Evolutionary conservation across 2,113 vertebrate species (phyloP), one percentile per base, ranked within the genome.

Genomic region (Sinocyclocheilus anophthalmus): DNA sequence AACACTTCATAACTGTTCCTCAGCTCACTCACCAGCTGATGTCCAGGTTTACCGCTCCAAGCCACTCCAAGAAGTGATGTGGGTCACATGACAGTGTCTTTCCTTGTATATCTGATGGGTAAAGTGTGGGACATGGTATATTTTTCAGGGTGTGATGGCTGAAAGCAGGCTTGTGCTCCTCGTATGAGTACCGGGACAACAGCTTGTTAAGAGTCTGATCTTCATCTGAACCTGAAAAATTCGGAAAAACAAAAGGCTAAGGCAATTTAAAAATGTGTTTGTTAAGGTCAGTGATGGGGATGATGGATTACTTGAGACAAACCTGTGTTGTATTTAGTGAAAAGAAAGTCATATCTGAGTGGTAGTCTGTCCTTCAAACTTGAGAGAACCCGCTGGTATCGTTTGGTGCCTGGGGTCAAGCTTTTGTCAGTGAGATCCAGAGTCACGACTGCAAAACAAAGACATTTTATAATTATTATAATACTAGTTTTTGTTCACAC

Each of bases 31-130:
- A 99, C 98, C 96, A 92, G 78, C 79, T 90, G 1, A 95, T 88
- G 1, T 92, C 86, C 12, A 93, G 91, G 48, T 93, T 94, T 86
- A 97, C 92, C 0, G 96, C 96, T 1, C 98, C 98, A 0, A 99
- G 92, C 98, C 98, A 99, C 83, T 98, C 97, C 55, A 98, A 93
- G 37, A 98, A 88, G 73, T 94, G 91, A 3, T 91, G 92, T 0
- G 96, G 90, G 33, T 95, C 93, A 93, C 96, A 96, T 39, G 95
- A 94, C 24, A 76, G 90, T 9, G 87, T 93, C 0, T 59, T 81
- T 20, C 96, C 96, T 12, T 82, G 73, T 2, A 96, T 91, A 80
- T 94, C 91, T 0, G 88, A 78, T 57, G 94, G 93, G 67, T 89
- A 86, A 42, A 97, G 87, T 75, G 93, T 84, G 0, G 97, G 98